Conservation (phyloP, 2,797 vertebrate genomes). For the Vultur gryphus region DNA sequence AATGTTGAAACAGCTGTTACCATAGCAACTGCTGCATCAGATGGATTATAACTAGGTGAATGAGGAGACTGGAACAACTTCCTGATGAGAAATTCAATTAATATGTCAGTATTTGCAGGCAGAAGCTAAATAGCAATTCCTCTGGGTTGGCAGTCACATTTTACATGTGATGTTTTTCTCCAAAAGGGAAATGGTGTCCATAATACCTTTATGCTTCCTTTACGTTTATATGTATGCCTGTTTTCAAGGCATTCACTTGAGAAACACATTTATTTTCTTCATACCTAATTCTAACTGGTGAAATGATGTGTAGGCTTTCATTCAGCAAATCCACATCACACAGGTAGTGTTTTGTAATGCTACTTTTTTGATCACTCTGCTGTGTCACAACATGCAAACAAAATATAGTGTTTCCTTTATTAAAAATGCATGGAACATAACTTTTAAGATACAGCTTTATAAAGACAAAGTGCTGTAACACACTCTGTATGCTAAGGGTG, state of each 20-base stretch:
- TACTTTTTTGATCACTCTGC: background rate
- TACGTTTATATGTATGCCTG: background rate
- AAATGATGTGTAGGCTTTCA: background rate
- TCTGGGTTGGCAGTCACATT: background rate
- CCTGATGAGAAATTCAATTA: conserved; percentile 39
- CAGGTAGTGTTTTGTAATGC: background rate
- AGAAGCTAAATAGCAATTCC: background rate
- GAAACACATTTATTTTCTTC: background rate
- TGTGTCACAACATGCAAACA: background rate
- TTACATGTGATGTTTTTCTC: background rate
- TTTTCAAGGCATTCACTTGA: background rate
- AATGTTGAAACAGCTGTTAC: conserved; percentile 15
- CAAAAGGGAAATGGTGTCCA: background rate
- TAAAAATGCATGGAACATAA: background rate
- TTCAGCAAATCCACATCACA: background rate
- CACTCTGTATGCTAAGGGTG: background rate
- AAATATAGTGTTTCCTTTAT: background rate
- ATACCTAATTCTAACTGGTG: background rate
- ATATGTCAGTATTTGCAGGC: background rate
- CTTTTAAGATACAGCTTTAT: background rate
- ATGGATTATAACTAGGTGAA: conserved; percentile 1
- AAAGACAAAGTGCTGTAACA: background rate
- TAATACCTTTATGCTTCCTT: background rate
- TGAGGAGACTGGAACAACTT: background rate
- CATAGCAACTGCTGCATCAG: conserved; percentile 24